These are phyloP conservation scores for Microcebus tavaratra DNA, from an alignment of 2,113 vertebrate genomes.

Conservation along the genomic window DNA sequence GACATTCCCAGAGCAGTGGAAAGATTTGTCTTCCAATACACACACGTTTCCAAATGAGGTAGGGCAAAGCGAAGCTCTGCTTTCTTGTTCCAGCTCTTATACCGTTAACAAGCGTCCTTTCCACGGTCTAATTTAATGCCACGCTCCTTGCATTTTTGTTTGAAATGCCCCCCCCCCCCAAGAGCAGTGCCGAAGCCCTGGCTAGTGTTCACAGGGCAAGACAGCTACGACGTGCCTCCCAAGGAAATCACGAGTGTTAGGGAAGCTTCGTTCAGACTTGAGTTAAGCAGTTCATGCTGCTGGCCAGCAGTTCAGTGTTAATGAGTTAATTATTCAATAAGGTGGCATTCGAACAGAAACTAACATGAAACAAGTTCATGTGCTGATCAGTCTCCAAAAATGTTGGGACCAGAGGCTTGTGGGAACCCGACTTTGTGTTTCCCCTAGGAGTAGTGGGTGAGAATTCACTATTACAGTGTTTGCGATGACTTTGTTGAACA, in stretches of 20 bases:
- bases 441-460: neutral
- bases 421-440: neutral
- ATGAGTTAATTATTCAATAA: neutral
- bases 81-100: neutral
- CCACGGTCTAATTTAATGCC: no score
- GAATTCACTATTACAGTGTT: neutral
- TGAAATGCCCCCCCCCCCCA: no score
- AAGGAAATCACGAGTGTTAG: neutral
- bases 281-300: neutral
- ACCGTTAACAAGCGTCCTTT: neutral
- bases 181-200: no score
- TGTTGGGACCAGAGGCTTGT: neutral
- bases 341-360: neutral
- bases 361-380: neutral
- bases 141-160: no score
- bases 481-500: neutral
- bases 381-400: neutral
- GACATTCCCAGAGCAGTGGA: neutral
- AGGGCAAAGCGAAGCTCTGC: neutral
- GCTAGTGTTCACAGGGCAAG: neutral
- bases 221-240: neutral
- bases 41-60: neutral
- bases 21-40: neutral
- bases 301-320: neutral
- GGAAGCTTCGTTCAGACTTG: neutral